Evolutionary conservation across 64 coral and sea anemone species (phyloP).

Genomic region (Catalaphyllia jardinei): DNA sequence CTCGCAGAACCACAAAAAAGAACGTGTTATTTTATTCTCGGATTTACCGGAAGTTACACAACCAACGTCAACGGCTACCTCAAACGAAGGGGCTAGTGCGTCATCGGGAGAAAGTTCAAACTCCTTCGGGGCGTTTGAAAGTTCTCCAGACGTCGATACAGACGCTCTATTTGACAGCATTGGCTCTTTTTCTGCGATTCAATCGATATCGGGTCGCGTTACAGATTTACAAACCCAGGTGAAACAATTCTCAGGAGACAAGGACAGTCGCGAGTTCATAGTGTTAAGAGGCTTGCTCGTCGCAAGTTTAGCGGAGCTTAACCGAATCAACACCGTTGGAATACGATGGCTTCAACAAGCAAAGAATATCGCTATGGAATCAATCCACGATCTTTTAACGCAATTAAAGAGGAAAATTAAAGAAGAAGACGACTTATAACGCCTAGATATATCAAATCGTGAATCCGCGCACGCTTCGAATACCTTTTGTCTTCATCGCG

Average conservation of each 20-base stretch:
- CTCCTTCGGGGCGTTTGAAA: background rate
- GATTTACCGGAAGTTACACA: slow-evolving; percentile 56
- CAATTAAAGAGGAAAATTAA: slow-evolving; percentile 71
- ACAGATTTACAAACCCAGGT: slow-evolving; percentile 67
- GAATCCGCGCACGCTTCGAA: slow-evolving; percentile 18
- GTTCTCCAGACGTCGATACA: background rate
- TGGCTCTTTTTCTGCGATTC: slow-evolving; percentile 49
- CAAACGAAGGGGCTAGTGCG: background rate
- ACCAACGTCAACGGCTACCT: background rate
- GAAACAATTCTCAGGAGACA: slow-evolving; percentile 51
- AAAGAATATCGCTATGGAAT: slow-evolving; percentile 74
- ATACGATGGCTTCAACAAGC: slow-evolving; percentile 73
- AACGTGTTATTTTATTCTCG: slow-evolving; percentile 49
- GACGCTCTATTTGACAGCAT: slow-evolving; percentile 60
- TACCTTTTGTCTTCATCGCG: background rate
- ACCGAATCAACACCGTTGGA: slow-evolving; percentile 45
- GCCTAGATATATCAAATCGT: background rate
- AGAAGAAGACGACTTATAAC: slow-evolving; percentile 56
- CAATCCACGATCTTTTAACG: slow-evolving; percentile 51
- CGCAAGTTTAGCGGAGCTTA: slow-evolving; percentile 63
- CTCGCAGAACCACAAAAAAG: slow-evolving; percentile 6
- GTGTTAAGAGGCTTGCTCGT: slow-evolving; percentile 65
- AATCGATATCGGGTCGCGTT: slow-evolving; percentile 65
- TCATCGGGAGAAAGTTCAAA: slow-evolving; percentile 5
- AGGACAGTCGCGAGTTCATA: slow-evolving; percentile 65